A percentile compares a stretch with the other conserved stretches of the same genome.
These are phyloP conservation scores for Drosophila gaucha DNA, from an alignment of 2,888 invertebrate genomes.

Conservation along the genomic window DNA sequence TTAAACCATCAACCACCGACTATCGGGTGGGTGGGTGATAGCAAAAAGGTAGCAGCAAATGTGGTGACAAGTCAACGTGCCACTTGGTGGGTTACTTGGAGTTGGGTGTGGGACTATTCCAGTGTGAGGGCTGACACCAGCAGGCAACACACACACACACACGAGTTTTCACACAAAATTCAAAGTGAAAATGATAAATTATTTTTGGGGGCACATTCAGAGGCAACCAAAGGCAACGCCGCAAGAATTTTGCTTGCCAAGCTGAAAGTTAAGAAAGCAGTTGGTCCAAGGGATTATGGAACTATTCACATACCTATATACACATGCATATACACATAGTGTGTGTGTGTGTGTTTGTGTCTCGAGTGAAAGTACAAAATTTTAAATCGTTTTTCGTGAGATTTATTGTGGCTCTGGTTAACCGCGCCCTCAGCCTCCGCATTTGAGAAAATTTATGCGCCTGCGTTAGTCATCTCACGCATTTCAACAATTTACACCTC, in stretches of 20 bases:
- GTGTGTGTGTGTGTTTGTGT: slow-evolving; percentile 16
- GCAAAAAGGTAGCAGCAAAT: slow-evolving; percentile 60
- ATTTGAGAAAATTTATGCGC: slow-evolving; percentile 63
- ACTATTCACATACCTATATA: slow-evolving; percentile 9
- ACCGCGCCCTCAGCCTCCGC: slow-evolving; percentile 57
- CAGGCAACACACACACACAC: slow-evolving; percentile 20
- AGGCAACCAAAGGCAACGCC: slow-evolving; percentile 62
- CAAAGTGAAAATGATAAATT: slow-evolving; percentile 76
- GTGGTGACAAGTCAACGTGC: slow-evolving; percentile 54
- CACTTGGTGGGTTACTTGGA: slow-evolving; percentile 6
- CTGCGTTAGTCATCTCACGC: slow-evolving; percentile 68
- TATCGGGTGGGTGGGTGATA: slow-evolving; percentile 20
- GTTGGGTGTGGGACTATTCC: background rate
- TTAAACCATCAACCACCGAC: slow-evolving; percentile 45
- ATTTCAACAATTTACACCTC: slow-evolving; percentile 70
- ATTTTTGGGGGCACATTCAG: slow-evolving; percentile 57
- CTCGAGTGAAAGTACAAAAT: slow-evolving; percentile 64
- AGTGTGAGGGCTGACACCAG: slow-evolving; percentile 26
- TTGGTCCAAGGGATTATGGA: slow-evolving; percentile 30
- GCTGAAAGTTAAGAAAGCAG: slow-evolving; percentile 73
- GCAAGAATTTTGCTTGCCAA: slow-evolving; percentile 70
- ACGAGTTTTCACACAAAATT: slow-evolving; percentile 52
- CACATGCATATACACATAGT: background rate
- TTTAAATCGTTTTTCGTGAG: slow-evolving; percentile 83
- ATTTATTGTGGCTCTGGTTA: slow-evolving; percentile 84